Evolutionary conservation across 2,113 vertebrate genomes (phyloP).

Genomic region (Microtus pennsylvanicus): DNA sequence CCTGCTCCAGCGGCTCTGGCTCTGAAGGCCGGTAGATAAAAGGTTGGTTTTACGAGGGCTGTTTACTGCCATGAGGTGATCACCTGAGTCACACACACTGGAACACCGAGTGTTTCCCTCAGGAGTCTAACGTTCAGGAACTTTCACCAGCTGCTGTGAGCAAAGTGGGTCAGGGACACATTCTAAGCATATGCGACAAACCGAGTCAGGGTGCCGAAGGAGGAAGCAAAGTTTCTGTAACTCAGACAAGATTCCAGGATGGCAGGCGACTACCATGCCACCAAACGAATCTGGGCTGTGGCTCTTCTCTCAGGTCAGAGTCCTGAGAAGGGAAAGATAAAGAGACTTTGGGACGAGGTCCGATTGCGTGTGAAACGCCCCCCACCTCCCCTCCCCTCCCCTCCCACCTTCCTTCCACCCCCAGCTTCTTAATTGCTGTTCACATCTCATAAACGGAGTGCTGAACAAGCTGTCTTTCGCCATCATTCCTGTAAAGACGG

Average conservation of each 20-base stretch:
- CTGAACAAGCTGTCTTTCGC: constrained; percentile 76
- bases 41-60: not conserved
- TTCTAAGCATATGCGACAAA: not conserved
- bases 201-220: not conserved
- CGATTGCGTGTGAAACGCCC: not conserved
- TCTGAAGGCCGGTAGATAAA: not conserved
- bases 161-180: not conserved
- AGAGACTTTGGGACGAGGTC: not conserved
- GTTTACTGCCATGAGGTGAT: not conserved
- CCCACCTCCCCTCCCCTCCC: not conserved
- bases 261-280: not conserved
- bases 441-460: constrained; percentile 62
- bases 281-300: not conserved
- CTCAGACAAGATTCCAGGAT: not conserved
- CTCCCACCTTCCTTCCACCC: not conserved
- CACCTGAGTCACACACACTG: not conserved
- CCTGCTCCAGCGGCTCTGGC: not conserved
- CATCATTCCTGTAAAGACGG: constrained; percentile 82
- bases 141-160: not conserved
- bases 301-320: constrained; percentile 14
- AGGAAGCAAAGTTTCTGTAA: not conserved
- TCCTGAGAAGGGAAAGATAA: constrained; percentile 43
- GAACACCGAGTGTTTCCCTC: not conserved
- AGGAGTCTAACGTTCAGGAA: not conserved
- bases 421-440: not conserved